Evolutionary conservation across 2,113 vertebrate species (phyloP).

Genomic region (Chlamydotis undulata): DNA sequence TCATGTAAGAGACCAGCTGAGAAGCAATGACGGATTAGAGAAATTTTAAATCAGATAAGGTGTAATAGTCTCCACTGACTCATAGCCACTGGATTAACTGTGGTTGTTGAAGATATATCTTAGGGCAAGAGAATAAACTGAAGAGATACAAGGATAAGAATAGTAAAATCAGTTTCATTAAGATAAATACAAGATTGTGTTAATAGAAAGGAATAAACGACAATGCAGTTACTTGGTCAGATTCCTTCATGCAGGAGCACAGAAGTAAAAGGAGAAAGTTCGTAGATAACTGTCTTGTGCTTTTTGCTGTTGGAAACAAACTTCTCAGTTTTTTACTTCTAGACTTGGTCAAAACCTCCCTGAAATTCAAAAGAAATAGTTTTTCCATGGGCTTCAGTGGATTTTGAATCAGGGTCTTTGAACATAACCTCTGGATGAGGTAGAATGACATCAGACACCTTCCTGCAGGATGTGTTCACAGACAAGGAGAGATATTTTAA

Average conservation of each 20-base stretch:
- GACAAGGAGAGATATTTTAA: not conserved
- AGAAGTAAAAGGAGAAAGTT: not conserved
- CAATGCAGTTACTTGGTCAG: fast-evolving
- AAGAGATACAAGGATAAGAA: fast-evolving
- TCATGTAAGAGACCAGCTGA: not conserved
- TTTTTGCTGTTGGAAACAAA: not conserved
- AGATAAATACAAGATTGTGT: not conserved
- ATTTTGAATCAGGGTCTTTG: not conserved
- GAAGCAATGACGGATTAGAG: not conserved
- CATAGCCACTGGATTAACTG: not conserved
- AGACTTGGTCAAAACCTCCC: not conserved
- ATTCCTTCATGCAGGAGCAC: not conserved
- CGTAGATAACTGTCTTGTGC: not conserved
- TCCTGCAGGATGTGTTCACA: not conserved
- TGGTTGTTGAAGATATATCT: not conserved
- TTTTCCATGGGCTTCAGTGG: not conserved
- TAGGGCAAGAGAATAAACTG: not conserved
- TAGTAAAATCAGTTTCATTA: not conserved
- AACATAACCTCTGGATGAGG: not conserved
- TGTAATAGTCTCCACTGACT: not conserved
- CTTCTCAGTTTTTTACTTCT: fast-evolving
- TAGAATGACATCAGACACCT: not conserved
- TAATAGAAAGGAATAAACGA: not conserved
- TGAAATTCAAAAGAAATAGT: not conserved
- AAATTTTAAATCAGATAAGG: not conserved